Evolutionary conservation across 2,888 invertebrate species (phyloP).

Genomic region (Andrena praecox): DNA sequence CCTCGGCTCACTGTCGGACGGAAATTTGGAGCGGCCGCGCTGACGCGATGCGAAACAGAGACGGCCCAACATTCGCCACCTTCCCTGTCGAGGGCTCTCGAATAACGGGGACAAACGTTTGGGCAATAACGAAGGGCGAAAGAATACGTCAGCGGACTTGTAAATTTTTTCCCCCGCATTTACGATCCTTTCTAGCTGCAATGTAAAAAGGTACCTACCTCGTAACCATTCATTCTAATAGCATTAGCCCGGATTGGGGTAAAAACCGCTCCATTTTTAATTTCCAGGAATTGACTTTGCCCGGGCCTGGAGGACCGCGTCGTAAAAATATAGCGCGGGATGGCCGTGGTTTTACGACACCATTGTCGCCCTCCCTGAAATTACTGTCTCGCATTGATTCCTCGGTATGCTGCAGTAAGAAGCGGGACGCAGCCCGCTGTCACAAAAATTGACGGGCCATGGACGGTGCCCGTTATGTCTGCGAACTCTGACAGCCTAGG

Average conservation of each 20-base stretch:
- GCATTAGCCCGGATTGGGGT: constrained; percentile 71
- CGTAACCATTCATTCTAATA: constrained; percentile 66
- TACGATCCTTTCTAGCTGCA: constrained; percentile 51
- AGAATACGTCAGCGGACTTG: constrained; percentile 28
- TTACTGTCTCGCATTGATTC: constrained; percentile 4
- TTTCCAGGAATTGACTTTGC: constrained; percentile 71
- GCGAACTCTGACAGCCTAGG: not conserved
- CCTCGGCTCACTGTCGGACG: constrained; percentile 13
- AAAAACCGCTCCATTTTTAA: constrained; percentile 79
- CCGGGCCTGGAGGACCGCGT: constrained; percentile 20
- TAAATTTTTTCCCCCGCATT: constrained; percentile 64
- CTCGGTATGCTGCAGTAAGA: constrained; percentile 3
- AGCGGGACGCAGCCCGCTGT: not conserved
- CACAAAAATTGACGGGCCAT: constrained; percentile 3
- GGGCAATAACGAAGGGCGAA: not conserved
- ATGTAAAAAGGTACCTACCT: constrained; percentile 64
- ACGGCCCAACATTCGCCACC: no score
- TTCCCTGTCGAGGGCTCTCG: not conserved
- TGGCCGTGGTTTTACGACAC: constrained; percentile 54
- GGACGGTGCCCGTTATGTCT: not conserved
- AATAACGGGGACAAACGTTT: no score
- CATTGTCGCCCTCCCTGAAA: constrained; percentile 42
- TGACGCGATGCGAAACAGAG: not conserved
- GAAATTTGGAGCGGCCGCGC: constrained; percentile 54
- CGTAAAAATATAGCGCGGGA: constrained; percentile 67